Evolutionary conservation across 2,113 vertebrate genomes (phyloP), one percentile per base, ranked within the genome.

Genomic region (Hoplias malabaricus): DNA sequence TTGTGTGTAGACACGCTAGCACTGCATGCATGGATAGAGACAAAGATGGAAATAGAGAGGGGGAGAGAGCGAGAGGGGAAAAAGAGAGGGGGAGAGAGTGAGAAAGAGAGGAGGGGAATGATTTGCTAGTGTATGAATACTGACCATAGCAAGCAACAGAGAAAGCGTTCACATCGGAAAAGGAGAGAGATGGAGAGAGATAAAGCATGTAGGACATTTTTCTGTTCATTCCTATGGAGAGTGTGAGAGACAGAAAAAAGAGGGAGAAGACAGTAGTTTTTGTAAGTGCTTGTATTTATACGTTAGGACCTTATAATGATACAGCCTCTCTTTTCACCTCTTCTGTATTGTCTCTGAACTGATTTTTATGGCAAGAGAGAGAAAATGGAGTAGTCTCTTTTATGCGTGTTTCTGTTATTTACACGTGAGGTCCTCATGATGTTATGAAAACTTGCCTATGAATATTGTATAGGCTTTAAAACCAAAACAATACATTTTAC

Each of bases 21-120:
- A 83, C 80, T 88, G 84, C 87, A 79, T 71, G 82, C 84, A 80
- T 84, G 84, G 87, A 79, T 86, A 71, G 73, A 87, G 81, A 69
- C 25, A 43, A 84, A 72, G 82, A 88, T 67, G 54, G 81, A 69
- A 80, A 84, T 68, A 79, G 75, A 83, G 77, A 80, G 79, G 74
- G 75, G 75, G 75, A 53, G 40, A 48, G 73, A 72, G 70, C n/a
- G n/a, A n/a, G n/a, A 34, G 63, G 50, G 27, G 31, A 40, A 12
- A 74, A 27, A 69, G 42, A 50, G 23, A 25, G 57, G 67, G 71
- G 53, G 61, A 16, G 54, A 11, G 75, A 77, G 69, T 66, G 77
- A 68, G 75, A 25, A 27, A 46, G 69, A 42, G 68, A 75, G 75
- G 77, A 80, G 84, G 73, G 79, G 82, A 82, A 82, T 84, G 57